Evolutionary conservation across 2,113 vertebrate genomes (phyloP).

Genomic region (Amblyornis subalaris): DNA sequence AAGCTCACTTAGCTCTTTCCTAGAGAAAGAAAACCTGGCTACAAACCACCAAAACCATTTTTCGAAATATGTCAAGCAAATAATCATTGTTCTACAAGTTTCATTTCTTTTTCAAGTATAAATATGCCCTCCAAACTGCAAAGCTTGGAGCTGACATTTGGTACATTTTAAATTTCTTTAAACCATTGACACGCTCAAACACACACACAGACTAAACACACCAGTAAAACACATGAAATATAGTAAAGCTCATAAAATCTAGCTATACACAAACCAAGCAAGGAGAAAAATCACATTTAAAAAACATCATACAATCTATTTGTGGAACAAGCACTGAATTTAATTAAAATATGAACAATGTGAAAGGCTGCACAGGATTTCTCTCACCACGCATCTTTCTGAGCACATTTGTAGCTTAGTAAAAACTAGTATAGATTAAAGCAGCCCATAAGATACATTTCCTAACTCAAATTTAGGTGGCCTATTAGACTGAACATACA

Average conservation of each 20-base stretch:
- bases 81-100: neutral
- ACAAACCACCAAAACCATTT: neutral
- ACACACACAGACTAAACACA: neutral
- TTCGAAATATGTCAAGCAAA: neutral
- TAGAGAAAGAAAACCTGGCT: neutral
- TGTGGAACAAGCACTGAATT: constrained; percentile 17
- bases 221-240: neutral
- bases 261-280: neutral
- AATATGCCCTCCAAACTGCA: neutral
- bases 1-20: neutral
- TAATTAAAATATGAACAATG: constrained; percentile 40
- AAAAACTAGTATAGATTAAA: constrained; percentile 18
- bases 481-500: neutral
- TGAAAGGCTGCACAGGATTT: constrained; percentile 24
- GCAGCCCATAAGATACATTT: neutral
- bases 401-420: constrained; percentile 12
- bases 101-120: neutral
- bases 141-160: neutral
- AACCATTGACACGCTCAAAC: neutral
- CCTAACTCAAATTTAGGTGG: neutral
- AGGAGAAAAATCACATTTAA: neutral
- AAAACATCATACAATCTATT: neutral
- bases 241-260: neutral
- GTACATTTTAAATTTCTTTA: neutral
- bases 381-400: neutral